phyloP scores from a whole-genome alignment of 2,797 vertebrate genomes.

The Odontamblyopus rebecca region DNA sequence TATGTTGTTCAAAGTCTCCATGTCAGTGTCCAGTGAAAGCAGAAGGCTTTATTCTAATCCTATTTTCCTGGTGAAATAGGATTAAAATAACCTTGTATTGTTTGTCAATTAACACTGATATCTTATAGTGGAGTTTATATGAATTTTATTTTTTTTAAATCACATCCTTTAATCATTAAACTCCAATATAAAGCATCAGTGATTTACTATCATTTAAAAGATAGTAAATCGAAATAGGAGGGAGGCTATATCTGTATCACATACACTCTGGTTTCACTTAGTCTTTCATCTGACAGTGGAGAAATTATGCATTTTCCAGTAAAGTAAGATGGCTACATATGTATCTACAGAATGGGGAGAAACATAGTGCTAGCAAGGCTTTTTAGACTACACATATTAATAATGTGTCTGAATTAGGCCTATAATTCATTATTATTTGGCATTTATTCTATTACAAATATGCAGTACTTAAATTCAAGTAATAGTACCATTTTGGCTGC shows the following conservation, averaged over 20 bases:
- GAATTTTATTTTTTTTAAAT: conserved; percentile 9
- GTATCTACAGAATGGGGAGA: conserved; percentile 71
- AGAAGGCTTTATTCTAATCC: conserved; percentile 75
- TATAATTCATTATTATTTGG: not conserved
- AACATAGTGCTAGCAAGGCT: conserved; percentile 43
- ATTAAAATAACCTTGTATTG: conserved; percentile 73
- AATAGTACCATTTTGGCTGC: too few relatives aligned
- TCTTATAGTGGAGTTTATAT: conserved; percentile 67
- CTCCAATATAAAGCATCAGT: conserved; percentile 68
- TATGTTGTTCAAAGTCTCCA: conserved; percentile 38
- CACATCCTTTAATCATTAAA: conserved; percentile 34
- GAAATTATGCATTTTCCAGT: conserved; percentile 50
- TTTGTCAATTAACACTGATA: conserved; percentile 48
- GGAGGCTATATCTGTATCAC: conserved; percentile 14
- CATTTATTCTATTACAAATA: not conserved
- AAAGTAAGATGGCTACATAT: conserved; percentile 64
- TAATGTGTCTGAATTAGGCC: not conserved
- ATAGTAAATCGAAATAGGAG: conserved; percentile 60
- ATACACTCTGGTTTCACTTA: conserved; percentile 77
- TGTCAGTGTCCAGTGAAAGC: conserved; percentile 77
- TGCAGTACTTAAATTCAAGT: too few relatives aligned
- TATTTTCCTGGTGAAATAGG: conserved; percentile 76
- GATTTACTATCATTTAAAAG: conserved; percentile 65
- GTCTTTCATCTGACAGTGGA: conserved; percentile 77
- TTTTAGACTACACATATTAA: not conserved